Evolutionary conservation across 2,888 invertebrate genomes (phyloP).

Genomic region (Dione vanillae): DNA sequence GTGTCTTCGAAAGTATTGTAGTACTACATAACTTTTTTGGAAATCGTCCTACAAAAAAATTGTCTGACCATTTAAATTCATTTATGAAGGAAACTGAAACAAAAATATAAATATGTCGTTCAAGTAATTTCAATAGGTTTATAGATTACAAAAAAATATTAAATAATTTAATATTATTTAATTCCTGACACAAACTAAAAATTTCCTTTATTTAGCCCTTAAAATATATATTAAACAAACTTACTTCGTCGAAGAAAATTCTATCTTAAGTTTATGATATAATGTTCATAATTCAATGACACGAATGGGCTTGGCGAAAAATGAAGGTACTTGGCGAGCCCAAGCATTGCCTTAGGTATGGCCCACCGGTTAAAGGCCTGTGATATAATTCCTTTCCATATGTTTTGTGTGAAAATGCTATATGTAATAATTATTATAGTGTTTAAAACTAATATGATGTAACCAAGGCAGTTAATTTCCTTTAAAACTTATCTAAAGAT

Average conservation of each 20-base stretch:
- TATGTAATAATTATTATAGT: slow-evolving; percentile 10
- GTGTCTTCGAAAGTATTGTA: no score
- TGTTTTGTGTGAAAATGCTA: slow-evolving; percentile 34
- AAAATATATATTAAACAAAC: background rate
- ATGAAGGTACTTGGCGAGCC: slow-evolving; percentile 46
- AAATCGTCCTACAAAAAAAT: no score
- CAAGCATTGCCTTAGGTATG: slow-evolving; percentile 64
- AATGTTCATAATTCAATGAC: slow-evolving; percentile 24
- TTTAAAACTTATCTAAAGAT: background rate
- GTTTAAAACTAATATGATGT: background rate
- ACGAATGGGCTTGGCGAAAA: slow-evolving; percentile 3
- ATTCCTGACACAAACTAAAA: background rate
- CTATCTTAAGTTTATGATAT: background rate
- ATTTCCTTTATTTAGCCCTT: background rate
- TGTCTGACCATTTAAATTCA: no score
- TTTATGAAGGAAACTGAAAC: no score
- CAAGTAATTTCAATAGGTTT: no score
- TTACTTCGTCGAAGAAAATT: slow-evolving; percentile 14
- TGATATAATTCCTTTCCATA: slow-evolving; percentile 53
- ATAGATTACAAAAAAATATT: no score
- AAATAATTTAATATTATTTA: no score
- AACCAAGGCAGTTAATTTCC: slow-evolving; percentile 14
- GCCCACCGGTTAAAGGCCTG: slow-evolving; percentile 62
- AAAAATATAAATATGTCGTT: no score
- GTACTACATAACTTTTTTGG: no score